These are phyloP conservation scores for Corythornis madagascariensis DNA, from an alignment of 2,113 vertebrate species.

Conservation along the genomic window DNA sequence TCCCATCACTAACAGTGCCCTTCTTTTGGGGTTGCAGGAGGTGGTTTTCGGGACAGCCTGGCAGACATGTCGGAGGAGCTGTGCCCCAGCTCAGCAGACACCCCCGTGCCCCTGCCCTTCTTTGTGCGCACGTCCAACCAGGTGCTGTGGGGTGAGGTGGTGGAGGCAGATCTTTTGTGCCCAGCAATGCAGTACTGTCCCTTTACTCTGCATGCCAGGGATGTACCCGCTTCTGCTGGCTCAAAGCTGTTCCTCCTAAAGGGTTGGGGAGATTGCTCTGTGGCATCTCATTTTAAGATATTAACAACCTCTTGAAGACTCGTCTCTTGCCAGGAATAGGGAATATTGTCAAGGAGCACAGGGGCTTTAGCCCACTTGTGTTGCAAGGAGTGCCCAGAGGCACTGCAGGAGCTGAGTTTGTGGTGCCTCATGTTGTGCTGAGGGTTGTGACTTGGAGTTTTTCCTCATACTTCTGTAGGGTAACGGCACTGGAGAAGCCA, in stretches of 20 bases:
- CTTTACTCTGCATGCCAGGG: background rate
- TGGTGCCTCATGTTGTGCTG: background rate
- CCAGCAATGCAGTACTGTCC: background rate
- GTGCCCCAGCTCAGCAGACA: constrained; percentile 94
- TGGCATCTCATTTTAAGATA: background rate
- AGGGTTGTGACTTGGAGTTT: background rate
- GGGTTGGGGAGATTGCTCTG: background rate
- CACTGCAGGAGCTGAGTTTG: background rate
- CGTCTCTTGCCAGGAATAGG: background rate
- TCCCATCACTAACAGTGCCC: background rate
- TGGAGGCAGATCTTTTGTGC: background rate
- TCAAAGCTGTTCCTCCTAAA: background rate
- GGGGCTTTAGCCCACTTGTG: background rate
- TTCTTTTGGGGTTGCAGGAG: constrained; percentile 77
- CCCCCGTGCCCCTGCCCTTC: constrained; percentile 91
- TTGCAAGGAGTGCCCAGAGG: background rate
- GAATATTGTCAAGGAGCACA: background rate
- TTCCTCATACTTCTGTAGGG: constrained; percentile 74
- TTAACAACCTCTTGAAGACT: background rate
- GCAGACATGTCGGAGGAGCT: constrained; percentile 98
- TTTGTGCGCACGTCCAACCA: constrained; percentile 95
- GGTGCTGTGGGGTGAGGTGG: constrained; percentile 68
- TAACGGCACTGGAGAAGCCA: constrained; percentile 87
- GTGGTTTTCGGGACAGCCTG: constrained; percentile 95
- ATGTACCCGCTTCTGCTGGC: fast-evolving